Base-by-base conservation (phyloP, 2,113 vertebrate genomes). In the Psephotus haematonotus region DNA sequence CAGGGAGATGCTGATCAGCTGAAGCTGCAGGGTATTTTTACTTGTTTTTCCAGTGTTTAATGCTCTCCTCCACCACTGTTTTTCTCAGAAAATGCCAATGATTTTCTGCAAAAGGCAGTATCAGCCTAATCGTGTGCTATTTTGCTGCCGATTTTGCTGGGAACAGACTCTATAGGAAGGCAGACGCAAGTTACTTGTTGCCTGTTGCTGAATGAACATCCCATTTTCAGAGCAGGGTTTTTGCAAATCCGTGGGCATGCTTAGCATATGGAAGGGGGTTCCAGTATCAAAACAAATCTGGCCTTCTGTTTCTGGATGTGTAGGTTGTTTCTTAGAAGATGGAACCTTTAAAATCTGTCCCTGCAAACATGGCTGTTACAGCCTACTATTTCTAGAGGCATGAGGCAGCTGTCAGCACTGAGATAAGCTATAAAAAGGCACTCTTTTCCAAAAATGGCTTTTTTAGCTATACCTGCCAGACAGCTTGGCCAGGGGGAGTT, bases 281-380 rank as follows among this genome's bases (percentile, higher is more conserved):
- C 93, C 90, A 81, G 86, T 93, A 92, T 78, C 86, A 93, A 96
- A 97, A 96, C 96, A 97, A 96, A 97, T 96, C 96, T 96, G 95
- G 95, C 95, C 95, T 84, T 46, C 92, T 97, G 83, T 95, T 95
- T 94, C 92, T 91, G 92, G 91, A 92, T 95, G 96, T 96, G 96
- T 95, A 95, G 96, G 93, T 92, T 94, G 95, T 96, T 94, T 97
- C 96, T 95, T 95, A 94, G 90, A 92, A 90, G 95, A 97, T 97
- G 95, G 94, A 96, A 88, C 95, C 93, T 95, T 96, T 86, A 84
- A 94, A 95, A 95, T 95, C 88, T 97, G 88, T 96, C 95, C 90
- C 52, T 90, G 97, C 91, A 95, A 95, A 91, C 91, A 87, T 86
- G 91, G 55, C 85, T 95, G 93, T 93, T 94, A 95, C 90, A 94